Base-by-base conservation (phyloP, 1,140 invertebrate species). In the Schlechtendalia chinensis region DNA sequence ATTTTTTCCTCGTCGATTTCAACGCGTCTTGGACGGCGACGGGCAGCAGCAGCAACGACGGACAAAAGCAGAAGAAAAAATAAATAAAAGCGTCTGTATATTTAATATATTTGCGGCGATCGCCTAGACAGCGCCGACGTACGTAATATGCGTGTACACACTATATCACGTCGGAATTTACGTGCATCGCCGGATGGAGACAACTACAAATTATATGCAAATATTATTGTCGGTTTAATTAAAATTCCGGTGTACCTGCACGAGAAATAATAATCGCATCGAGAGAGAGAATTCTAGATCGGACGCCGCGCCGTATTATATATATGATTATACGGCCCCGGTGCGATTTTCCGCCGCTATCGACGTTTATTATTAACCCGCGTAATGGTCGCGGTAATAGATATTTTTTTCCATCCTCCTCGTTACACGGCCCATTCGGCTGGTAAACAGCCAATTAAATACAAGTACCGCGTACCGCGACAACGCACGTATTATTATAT, bases 201-300 rank as follows among this genome's bases (percentile, higher is more conserved):
- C 67, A 19, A 69, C 56, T 22, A 58, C 65, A 45, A 69, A 69
- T 69, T 69, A 69, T 24, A 69, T 47, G 39, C n/a, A 45, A 67
- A 67, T 67, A 67, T n/a, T n/a, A n/a, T 65, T 16, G 39, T 69
- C 0, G 39, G 47, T 69, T 69, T 45, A 69, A 69, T 69, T 69
- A 69, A 69, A 69, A 69, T 69, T 50, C 67, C 45, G 14, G 10
- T 47, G 39, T n/a, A 47, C 39, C n/a, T 10, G 65, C n/a, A 6
- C 22, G 5, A 27, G 22, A 50, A 69, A 69, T 69, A 47, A 69
- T 69, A 45, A 12, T 39, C 19, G 10, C 27, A 17, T 29, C 27
- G 27, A 63, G 32, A 29, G 63, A 65, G 19, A 32, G 2, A 39
- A 65, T 12, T 67, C 12, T 19, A 67, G 4, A 39, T 45, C 32